Conservation (phyloP, 1,140 invertebrate genomes). For the Zophobas atratus region DNA sequence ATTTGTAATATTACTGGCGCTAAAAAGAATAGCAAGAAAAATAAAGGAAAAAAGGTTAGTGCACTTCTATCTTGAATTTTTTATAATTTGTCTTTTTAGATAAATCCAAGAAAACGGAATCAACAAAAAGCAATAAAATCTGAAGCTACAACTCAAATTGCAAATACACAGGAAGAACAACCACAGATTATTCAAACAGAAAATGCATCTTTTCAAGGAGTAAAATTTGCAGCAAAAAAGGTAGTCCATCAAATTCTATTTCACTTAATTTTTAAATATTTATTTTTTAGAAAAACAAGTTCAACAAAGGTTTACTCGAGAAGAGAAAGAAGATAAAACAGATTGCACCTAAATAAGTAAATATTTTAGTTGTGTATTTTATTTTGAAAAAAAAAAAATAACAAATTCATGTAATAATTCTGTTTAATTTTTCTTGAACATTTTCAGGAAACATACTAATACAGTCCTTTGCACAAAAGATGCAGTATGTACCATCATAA, state of each 20-base stretch:
- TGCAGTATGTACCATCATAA: slow-evolving; percentile 82
- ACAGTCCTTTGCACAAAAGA: slow-evolving; percentile 75
- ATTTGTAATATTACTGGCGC: slow-evolving; percentile 57
- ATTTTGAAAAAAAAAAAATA: slow-evolving; percentile 2
- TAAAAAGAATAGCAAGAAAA: slow-evolving; percentile 57
- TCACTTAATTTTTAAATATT: slow-evolving; percentile 33
- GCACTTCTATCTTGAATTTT: neutral
- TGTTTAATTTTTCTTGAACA: slow-evolving; percentile 62
- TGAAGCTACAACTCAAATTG: neutral
- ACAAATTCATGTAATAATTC: slow-evolving; percentile 3
- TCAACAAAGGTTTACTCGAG: slow-evolving; percentile 57
- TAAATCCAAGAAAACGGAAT: slow-evolving; percentile 22
- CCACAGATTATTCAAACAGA: neutral
- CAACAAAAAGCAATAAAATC: slow-evolving; percentile 9
- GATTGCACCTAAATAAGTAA: slow-evolving; percentile 47
- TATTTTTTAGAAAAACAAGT: slow-evolving; percentile 63
- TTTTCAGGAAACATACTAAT: slow-evolving; percentile 75
- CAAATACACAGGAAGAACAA: neutral
- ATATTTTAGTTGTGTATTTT: slow-evolving; percentile 14
- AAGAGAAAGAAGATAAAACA: slow-evolving; percentile 64
- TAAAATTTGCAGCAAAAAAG: slow-evolving; percentile 35
- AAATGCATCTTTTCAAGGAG: slow-evolving; percentile 35
- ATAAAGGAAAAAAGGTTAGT: slow-evolving; percentile 33
- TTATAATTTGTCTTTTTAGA: slow-evolving; percentile 27
- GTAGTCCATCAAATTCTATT: slow-evolving; percentile 14